These are phyloP conservation scores for Melinopterus prodromus DNA, from an alignment of 2,888 invertebrate genomes.

Conservation along the genomic window DNA sequence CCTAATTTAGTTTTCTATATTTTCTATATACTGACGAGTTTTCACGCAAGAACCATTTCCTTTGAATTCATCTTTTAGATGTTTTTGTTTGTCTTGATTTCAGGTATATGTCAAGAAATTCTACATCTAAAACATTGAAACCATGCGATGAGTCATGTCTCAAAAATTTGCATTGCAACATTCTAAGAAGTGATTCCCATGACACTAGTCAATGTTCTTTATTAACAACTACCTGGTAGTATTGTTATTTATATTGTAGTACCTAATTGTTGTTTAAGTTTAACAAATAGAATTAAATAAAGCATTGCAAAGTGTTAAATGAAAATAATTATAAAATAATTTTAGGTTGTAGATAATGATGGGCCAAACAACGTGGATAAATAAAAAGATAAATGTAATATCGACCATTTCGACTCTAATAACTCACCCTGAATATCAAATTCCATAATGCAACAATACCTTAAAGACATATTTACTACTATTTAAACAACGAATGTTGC, in stretches of 20 bases:
- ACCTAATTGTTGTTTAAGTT: conserved; percentile 10
- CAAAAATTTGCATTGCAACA: conserved; percentile 17
- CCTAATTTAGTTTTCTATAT: no score
- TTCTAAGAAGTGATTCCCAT: conserved; percentile 19
- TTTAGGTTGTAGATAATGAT: no score
- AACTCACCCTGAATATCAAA: no score
- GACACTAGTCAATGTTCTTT: conserved; percentile 16
- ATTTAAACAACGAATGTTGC: no score
- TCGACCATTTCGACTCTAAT: no score
- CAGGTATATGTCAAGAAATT: conserved; percentile 22
- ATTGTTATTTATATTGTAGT: background rate
- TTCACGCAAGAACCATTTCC: no score
- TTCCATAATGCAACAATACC: no score
- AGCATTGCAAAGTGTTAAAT: conserved; percentile 29
- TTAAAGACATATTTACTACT: no score
- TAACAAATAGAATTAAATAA: background rate
- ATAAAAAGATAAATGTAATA: no score
- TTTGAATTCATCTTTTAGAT: background rate
- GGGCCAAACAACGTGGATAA: no score
- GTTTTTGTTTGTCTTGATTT: background rate
- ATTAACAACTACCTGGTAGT: background rate
- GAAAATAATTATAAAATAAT: no score
- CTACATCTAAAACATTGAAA: conserved; percentile 11
- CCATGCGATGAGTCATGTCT: conserved; percentile 13
- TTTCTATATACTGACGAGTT: no score